These are phyloP conservation scores for Euclidia mi DNA, from an alignment of 2,888 invertebrate species.

Conservation along the genomic window DNA sequence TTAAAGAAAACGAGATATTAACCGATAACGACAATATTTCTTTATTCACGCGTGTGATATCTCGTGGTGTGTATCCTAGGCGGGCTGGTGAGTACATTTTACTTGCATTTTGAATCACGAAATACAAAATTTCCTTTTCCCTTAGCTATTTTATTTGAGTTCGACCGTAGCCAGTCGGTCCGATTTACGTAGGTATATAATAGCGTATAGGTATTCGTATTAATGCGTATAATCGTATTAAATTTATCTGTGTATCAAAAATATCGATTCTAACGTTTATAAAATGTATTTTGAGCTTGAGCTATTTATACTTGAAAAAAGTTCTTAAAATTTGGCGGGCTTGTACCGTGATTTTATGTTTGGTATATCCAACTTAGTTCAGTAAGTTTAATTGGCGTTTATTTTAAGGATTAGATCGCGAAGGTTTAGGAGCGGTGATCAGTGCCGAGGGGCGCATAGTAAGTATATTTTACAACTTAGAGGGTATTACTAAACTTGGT, in stretches of 20 bases:
- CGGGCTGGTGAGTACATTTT: slow-evolving; percentile 71
- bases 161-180: slow-evolving; percentile 47
- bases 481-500: slow-evolving; percentile 35
- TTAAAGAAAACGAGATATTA: too few species aligned
- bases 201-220: too few species aligned
- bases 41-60: too few species aligned
- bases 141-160: slow-evolving; percentile 58
- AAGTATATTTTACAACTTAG: slow-evolving; percentile 33
- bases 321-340: slow-evolving; percentile 2
- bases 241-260: too few species aligned
- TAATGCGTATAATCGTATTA: too few species aligned
- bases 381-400: slow-evolving; percentile 18
- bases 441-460: slow-evolving; percentile 32
- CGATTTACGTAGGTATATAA: not conserved
- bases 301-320: not conserved
- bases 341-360: slow-evolving; percentile 3
- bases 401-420: slow-evolving; percentile 39
- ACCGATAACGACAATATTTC: too few species aligned
- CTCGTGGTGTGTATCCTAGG: too few species aligned
- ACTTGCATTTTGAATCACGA: slow-evolving; percentile 69
- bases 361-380: slow-evolving; percentile 24
- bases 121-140: slow-evolving; percentile 61
- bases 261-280: too few species aligned
- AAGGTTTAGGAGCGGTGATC: slow-evolving; percentile 33
- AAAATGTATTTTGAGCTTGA: too few species aligned